These are phyloP conservation scores for Tokudaia tokunoshimensis DNA, from an alignment of 2,797 vertebrate genomes.

Conservation along the genomic window DNA sequence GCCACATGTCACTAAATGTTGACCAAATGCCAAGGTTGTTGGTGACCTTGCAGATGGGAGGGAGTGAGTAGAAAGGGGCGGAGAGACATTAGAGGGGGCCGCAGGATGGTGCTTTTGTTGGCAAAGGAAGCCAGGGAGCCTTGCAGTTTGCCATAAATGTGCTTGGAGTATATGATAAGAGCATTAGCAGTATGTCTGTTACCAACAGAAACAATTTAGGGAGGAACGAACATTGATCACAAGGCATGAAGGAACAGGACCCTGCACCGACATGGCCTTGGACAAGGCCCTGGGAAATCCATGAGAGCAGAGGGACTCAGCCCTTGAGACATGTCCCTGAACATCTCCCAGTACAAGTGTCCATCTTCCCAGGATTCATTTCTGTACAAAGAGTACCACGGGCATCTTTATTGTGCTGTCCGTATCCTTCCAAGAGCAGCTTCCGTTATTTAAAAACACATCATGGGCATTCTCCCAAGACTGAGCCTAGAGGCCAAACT, in stretches of 20 bases:
- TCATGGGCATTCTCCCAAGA: slow-evolving; percentile 20
- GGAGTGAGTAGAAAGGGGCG: not conserved
- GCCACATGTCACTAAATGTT: not conserved
- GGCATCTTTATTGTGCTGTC: not conserved
- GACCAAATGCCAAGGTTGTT: not conserved
- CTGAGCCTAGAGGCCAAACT: not conserved
- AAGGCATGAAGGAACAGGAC: not conserved
- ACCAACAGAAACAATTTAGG: not conserved
- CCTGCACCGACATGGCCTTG: not conserved
- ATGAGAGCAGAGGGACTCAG: not conserved
- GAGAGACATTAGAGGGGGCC: not conserved
- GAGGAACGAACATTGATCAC: not conserved
- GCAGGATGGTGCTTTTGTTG: not conserved
- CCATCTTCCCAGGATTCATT: not conserved
- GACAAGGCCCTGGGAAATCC: not conserved
- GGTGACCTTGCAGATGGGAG: not conserved
- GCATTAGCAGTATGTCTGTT: not conserved
- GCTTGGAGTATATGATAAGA: not conserved
- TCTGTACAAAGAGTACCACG: not conserved
- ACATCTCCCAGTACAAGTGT: not conserved
- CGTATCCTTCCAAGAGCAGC: not conserved
- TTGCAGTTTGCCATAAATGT: not conserved
- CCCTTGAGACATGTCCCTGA: not conserved
- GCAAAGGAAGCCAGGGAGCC: not conserved
- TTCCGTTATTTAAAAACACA: slow-evolving; percentile 61